Base-by-base conservation (phyloP, 2,113 vertebrate genomes). In the Hippocampus comes region DNA sequence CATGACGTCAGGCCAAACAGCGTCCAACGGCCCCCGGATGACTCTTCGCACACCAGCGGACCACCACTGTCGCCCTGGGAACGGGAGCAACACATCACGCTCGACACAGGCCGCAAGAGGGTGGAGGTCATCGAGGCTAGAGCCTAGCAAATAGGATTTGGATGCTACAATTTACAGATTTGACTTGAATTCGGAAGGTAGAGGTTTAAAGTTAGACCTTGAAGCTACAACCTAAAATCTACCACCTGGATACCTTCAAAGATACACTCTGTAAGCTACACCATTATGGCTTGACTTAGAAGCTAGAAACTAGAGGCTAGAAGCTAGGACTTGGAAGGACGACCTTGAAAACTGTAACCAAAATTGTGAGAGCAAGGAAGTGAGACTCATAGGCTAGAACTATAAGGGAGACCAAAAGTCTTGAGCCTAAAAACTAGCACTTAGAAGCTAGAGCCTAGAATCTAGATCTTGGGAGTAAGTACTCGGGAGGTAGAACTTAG, bases 1-100 rank as follows among this genome's bases (percentile, higher is more conserved):
- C 95, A 98, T 0, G 96, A 97, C 3, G 96, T 98, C 80, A 98
- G 91, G 43, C 96, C 96, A 82, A 94, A 97, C 80, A 98, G 75
- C 20, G 93, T 96, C 95, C 96, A 98, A 71, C 68, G 94, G 5
- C 93, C 93, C 2, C 53, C 1, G 12, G 1, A 25, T 15, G 11
- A 25, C 15, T 88, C 85, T 86, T 95, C 93, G 0, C 96, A 98
- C 56, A 96, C 95, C n/a, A 98, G 87, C 0, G 96, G 96, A 15
- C 96, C 96, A 5, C 96, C 96, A 0, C 96, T 98, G 92, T 91
- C 90, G 0, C 90, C 90, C 90, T 91, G 70, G 0, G 42, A 27
- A 59, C 3, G 17, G 17, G 6, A 34, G 18, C 59, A 69, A 70
- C 64, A 75, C 64, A 76, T 10, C 72, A 65, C 17, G 67, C 46